Percentiles rank a stretch among this genome's conserved stretches.
These are phyloP conservation scores for Varanus salvator DNA, from an alignment of 2,113 vertebrate genomes.

Conservation along the genomic window DNA sequence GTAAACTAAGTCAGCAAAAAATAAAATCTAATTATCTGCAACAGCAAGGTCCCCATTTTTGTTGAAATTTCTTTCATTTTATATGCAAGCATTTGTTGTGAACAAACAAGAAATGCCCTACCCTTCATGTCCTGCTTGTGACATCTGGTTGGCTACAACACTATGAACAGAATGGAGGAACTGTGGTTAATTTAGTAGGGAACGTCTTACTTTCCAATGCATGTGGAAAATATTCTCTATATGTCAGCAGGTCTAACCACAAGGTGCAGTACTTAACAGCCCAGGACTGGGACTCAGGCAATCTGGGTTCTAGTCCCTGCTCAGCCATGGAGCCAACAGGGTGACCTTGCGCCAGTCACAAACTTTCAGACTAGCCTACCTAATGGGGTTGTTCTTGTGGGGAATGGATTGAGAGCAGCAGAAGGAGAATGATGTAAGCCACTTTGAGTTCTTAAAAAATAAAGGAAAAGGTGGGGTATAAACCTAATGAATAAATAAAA, in stretches of 20 bases:
- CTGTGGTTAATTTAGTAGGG: too few relatives aligned
- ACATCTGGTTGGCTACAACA: background rate
- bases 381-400: too few relatives aligned
- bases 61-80: background rate
- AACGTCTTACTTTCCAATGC: background rate
- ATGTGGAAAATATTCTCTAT: background rate
- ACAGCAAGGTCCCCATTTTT: background rate
- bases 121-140: background rate
- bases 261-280: background rate
- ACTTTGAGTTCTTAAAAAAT: too few relatives aligned
- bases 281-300: too few relatives aligned
- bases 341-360: too few relatives aligned
- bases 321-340: too few relatives aligned
- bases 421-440: too few relatives aligned
- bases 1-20: slow-evolving; percentile 10
- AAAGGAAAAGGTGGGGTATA: too few relatives aligned
- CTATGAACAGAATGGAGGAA: background rate
- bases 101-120: background rate
- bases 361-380: too few relatives aligned
- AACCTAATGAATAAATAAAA: too few relatives aligned
- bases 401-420: too few relatives aligned
- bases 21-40: background rate
- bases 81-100: background rate
- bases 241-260: background rate
- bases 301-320: too few relatives aligned